A percentile compares a stretch with the other conserved stretches of the same genome.
Evolutionary conservation across 1,140 invertebrate species (phyloP).

Genomic region (Diabrotica virgifera): DNA sequence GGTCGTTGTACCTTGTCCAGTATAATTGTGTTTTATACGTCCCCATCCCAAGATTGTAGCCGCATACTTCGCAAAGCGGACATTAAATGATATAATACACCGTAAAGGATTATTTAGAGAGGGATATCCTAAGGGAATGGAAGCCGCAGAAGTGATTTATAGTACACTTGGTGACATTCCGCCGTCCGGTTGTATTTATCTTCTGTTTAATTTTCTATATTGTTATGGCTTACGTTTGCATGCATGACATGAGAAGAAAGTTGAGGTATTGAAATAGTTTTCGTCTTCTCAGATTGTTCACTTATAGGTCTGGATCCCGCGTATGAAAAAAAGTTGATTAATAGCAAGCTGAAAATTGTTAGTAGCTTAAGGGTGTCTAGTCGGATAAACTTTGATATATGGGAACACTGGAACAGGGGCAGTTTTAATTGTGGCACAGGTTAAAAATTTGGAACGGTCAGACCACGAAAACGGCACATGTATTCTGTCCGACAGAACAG

Average conservation of each 20-base stretch:
- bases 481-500: no score
- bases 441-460: no score
- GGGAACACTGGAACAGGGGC: no score
- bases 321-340: no score
- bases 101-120: conserved; percentile 18
- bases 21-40: not conserved
- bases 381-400: no score
- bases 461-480: no score
- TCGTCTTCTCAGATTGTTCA: not conserved
- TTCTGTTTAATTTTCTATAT: conserved; percentile 20
- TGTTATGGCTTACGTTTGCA: conserved; percentile 4
- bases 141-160: conserved; percentile 15
- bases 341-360: no score
- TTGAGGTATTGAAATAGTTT: not conserved
- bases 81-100: conserved; percentile 22
- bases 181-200: conserved; percentile 10
- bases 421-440: no score
- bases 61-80: not conserved
- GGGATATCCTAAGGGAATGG: conserved; percentile 7
- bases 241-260: not conserved
- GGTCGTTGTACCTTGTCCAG: not conserved
- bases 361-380: no score
- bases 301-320: no score
- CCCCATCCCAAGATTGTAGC: conserved; percentile 13
- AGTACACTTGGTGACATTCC: conserved; percentile 3